A percentile compares a stretch with the other conserved stretches of the same genome.
These are phyloP conservation scores for Reticulitermes speratus DNA, from an alignment of 1,140 invertebrate genomes.

Conservation along the genomic window DNA sequence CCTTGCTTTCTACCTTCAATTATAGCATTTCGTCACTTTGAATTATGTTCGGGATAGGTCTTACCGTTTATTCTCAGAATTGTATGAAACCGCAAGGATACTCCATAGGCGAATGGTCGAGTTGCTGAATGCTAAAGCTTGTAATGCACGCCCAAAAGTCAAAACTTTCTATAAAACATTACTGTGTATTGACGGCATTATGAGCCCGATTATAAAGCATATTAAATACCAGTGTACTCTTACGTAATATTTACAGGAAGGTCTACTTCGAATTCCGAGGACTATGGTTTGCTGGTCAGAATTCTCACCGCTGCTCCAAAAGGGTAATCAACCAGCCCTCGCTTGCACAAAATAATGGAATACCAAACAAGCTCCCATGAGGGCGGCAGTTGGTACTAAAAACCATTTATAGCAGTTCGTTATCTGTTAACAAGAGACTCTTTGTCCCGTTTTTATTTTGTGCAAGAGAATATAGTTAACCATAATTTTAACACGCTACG, in stretches of 20 bases:
- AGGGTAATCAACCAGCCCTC: background rate
- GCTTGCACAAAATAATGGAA: slow-evolving; percentile 5
- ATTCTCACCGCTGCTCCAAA: background rate
- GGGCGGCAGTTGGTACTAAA: background rate
- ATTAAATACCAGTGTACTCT: too few relatives aligned
- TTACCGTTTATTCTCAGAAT: too few relatives aligned
- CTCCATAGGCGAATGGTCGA: too few relatives aligned
- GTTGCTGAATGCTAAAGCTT: too few relatives aligned
- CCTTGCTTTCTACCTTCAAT: too few relatives aligned
- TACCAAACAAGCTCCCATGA: background rate
- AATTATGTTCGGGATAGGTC: too few relatives aligned
- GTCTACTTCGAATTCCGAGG: background rate
- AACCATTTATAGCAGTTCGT: background rate
- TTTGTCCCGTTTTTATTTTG: background rate
- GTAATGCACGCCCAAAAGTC: too few relatives aligned
- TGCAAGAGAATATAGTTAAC: slow-evolving; percentile 11
- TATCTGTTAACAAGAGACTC: slow-evolving; percentile 3
- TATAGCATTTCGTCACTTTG: too few relatives aligned
- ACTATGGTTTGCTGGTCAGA: background rate
- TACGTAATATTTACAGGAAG: background rate
- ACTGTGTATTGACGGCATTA: too few relatives aligned
- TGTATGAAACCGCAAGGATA: too few relatives aligned
- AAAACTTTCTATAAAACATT: too few relatives aligned
- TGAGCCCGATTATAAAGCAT: too few relatives aligned
- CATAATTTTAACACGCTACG: background rate